Percentiles rank a stretch among this genome's conserved stretches.
Evolutionary conservation across 2,113 vertebrate genomes (phyloP).

Genomic region (Hippocampus zosterae): DNA sequence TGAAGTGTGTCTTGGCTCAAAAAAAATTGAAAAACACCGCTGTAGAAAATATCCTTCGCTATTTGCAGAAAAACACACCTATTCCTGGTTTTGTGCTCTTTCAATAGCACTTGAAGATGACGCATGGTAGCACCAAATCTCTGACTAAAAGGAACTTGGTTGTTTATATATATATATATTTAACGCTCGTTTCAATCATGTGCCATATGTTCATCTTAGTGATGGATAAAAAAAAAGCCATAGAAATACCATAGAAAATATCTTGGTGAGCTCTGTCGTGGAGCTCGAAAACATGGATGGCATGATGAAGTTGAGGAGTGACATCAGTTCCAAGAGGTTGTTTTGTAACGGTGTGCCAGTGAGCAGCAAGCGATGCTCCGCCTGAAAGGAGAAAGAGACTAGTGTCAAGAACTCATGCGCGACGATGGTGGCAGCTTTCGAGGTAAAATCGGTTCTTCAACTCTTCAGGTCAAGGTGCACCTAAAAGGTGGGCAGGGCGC

Average conservation of each 20-base stretch:
- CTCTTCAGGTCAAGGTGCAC: neutral
- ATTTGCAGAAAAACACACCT: too few species aligned
- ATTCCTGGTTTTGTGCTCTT: too few species aligned
- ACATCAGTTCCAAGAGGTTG: conserved; percentile 93
- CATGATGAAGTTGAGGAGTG: conserved; percentile 97
- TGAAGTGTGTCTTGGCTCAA: too few species aligned
- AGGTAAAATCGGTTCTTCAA: neutral
- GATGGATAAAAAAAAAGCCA: neutral
- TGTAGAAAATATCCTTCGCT: too few species aligned
- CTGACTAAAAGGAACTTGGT: too few species aligned
- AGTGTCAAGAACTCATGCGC: neutral
- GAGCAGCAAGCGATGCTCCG: conserved; percentile 85
- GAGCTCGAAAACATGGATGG: conserved; percentile 96
- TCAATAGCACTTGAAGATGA: too few species aligned
- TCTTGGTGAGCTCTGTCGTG: conserved; percentile 86
- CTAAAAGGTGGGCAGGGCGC: neutral
- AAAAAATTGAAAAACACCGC: too few species aligned
- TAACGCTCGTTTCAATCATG: too few species aligned
- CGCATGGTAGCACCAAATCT: too few species aligned
- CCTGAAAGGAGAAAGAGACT: conserved; percentile 61
- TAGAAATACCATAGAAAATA: conserved; percentile 85
- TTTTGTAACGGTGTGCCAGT: conserved; percentile 96
- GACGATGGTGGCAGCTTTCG: neutral
- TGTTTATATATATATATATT: neutral
- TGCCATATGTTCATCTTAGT: neutral